Base-by-base conservation (phyloP, 1,140 invertebrate genomes). In the Sinella curviseta region DNA sequence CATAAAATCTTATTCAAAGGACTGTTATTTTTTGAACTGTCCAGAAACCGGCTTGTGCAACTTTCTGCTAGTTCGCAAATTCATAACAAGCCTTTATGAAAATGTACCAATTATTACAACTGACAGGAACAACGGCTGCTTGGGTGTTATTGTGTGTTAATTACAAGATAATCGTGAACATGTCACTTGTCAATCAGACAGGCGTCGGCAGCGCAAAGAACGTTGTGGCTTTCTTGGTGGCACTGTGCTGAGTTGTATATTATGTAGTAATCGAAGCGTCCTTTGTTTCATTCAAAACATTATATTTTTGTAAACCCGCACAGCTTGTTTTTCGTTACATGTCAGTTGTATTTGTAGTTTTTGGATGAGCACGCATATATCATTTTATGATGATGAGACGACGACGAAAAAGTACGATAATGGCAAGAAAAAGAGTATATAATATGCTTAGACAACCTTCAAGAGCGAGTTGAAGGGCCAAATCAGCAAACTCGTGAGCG, bases 401-500 rank as follows among this genome's bases (percentile, higher is more conserved):
- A 48, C 20, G 39, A 48, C 8, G 20, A 48, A 48, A 12, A 48
- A 48, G 20, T 48, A n/a, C 20, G 20, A 48, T 8, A 48, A 8
- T 48, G 39, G 20, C 8, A 20, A 48, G 20, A 20, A 12, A 48
- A 20, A 48, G 39, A 48, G 20, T 12, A 12, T 12, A 48, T 8
- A 48, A 20, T 48, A 48, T 12, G 39, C 8, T 20, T 20, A 48
- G 24, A 8, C 12, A 36, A 80, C 76, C 79, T 77, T 81, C 80
- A 65, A 81, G 34, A 55, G 80, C 80, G 2, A 81, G 48, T 76
- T 70, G 73, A 14, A 81, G 65, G 0, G 80, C 80, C 28, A 31
- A 36, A 24, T 81, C 77, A 28, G 80, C 77, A 77, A 76, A 81
- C 16, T 65, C 74, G 67, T 81, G 80, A 3, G 80, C 80, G 0